These are phyloP conservation scores for Acanthurus lineatus DNA, from an alignment of 2,797 vertebrate species.

Conservation along the genomic window DNA sequence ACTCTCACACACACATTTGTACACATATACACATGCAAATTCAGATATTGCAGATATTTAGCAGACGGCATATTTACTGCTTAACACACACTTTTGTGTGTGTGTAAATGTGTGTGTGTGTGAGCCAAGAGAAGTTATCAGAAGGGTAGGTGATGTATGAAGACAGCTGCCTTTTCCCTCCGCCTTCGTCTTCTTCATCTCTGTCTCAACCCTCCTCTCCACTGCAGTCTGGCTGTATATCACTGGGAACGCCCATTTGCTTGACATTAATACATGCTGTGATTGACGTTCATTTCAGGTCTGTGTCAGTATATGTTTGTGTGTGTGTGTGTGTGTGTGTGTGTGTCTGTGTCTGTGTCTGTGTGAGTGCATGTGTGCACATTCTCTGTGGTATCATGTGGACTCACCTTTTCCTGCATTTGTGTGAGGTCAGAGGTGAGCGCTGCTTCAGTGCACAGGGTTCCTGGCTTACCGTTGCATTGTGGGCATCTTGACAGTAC, in stretches of 20 bases:
- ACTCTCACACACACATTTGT: background rate
- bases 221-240: constrained; percentile 43
- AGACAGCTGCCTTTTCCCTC: constrained; percentile 43
- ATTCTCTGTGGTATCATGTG: constrained; percentile 17
- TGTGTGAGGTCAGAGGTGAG: constrained; percentile 53
- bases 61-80: background rate
- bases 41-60: constrained; percentile 21
- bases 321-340: constrained; percentile 1
- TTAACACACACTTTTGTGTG: constrained; percentile 1
- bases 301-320: background rate
- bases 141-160: constrained; percentile 46
- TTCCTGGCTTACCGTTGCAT: constrained; percentile 19
- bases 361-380: background rate
- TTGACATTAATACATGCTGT: constrained; percentile 56
- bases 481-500: constrained; percentile 48
- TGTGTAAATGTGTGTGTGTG: background rate
- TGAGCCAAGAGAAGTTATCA: background rate
- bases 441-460: constrained; percentile 33
- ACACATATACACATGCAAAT: constrained; percentile 8
- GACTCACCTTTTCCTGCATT: constrained; percentile 20
- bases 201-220: background rate
- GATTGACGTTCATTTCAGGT: constrained; percentile 56
- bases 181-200: constrained; percentile 24
- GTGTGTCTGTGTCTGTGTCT: background rate
- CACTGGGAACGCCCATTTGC: constrained; percentile 26